Evolutionary conservation across 2,797 vertebrate genomes (phyloP), one percentile per base, ranked within the genome.

Genomic region (Hypotaenidia okinawae): DNA sequence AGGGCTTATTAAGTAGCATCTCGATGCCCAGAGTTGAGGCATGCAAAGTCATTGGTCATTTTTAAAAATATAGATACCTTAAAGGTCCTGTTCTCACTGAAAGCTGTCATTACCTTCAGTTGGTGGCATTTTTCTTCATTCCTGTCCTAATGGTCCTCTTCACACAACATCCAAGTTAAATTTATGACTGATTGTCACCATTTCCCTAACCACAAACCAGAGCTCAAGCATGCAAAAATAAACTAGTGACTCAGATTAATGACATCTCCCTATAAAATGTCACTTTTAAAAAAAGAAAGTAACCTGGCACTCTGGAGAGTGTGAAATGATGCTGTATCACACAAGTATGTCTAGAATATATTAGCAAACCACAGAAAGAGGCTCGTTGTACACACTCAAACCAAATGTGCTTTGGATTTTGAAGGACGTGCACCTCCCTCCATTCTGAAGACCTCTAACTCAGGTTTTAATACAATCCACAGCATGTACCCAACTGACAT

Each of bases 271-370:
- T 76, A 78, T 90, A 54, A 61, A 88, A 89, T 94, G 93, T 94
- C 92, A 74, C 76, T 93, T 97, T 95, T 93, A 93, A 96, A 96
- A 95, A 95, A 95, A 97, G 95, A 96, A 90, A 82, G 91, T 91
- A 90, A 95, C 91, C 87, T 91, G 88, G 95, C 86, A 79, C 41
- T 77, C 81, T 43, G 67, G 64, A 11, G 51, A 81, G 90, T 88
- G 89, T 96, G 95, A 95, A 95, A 76, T 80, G 87, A 83, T 94
- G 77, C 90, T 95, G 85, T 81, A 95, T 96, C 91, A 91, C 81
- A 85, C 76, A 93, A 96, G 96, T 93, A 94, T 93, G 95, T 92
- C 89, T 93, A 76, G 84, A 96, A 97, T 95, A 96, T 95, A 87
- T 88, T 96, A 91, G 70, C 52, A 95, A 96, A 86, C 79, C 93